These are phyloP conservation scores for Smittia aterrima DNA, from an alignment of 2,888 invertebrate species.

Conservation along the genomic window DNA sequence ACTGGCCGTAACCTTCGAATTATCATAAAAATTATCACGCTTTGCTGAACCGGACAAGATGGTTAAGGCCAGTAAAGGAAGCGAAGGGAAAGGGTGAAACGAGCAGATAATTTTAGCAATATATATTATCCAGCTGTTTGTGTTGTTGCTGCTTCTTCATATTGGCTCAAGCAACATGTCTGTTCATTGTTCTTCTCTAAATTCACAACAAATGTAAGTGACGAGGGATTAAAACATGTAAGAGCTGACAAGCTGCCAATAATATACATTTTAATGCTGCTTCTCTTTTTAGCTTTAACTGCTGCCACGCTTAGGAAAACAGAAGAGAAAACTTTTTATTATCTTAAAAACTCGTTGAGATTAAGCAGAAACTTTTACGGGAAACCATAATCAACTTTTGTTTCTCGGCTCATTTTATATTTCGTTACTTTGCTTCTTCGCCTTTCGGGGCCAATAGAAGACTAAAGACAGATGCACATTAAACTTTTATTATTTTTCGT, in stretches of 20 bases:
- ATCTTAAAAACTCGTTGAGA: constrained; percentile 22
- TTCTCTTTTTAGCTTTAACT: background rate
- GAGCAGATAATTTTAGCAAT: background rate
- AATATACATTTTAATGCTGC: constrained; percentile 25
- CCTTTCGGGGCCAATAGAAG: constrained; percentile 14
- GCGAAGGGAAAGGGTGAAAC: background rate
- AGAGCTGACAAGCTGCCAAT: constrained; percentile 36
- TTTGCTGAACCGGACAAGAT: background rate
- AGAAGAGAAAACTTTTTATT: constrained; percentile 11
- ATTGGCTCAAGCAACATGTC: background rate
- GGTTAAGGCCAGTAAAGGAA: background rate
- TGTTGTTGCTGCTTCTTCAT: background rate
- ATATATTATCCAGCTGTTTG: constrained; percentile 17
- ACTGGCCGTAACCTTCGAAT: constrained; percentile 23
- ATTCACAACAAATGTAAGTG: background rate
- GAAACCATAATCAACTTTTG: constrained; percentile 18
- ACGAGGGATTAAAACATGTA: constrained; percentile 4
- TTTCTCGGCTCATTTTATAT: background rate
- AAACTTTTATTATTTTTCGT: background rate
- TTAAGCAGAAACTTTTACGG: constrained; percentile 6
- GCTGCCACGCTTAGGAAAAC: constrained; percentile 19
- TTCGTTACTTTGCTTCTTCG: background rate
- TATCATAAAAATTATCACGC: constrained; percentile 30
- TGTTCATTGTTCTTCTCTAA: background rate
- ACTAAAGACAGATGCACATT: constrained; percentile 31